These are phyloP conservation scores for Artemia sp. DNA, from an alignment of 2,888 invertebrate genomes.

Conservation along the genomic window DNA sequence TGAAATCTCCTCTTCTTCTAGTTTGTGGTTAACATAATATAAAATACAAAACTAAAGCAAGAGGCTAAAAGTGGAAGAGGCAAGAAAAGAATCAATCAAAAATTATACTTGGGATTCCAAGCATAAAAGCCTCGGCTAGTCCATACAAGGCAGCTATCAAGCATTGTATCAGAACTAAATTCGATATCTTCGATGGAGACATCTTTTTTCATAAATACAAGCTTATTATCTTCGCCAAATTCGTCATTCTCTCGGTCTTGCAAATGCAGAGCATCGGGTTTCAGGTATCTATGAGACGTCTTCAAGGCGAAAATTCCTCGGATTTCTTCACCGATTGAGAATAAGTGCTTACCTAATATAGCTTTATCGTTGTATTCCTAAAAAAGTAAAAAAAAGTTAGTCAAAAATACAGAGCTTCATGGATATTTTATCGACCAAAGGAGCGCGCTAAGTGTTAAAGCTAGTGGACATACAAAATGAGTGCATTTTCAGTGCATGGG, in stretches of 20 bases:
- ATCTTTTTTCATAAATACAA: not conserved
- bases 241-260: too few species aligned
- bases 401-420: not conserved
- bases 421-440: too few species aligned
- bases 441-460: too few species aligned
- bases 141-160: slow-evolving; percentile 10
- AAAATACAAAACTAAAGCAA: too few species aligned
- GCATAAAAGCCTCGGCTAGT: not conserved
- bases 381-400: not conserved
- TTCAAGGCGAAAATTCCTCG: not conserved
- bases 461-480: too few species aligned
- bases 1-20: not conserved
- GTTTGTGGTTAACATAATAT: too few species aligned
- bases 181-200: not conserved
- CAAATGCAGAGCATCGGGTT: too few species aligned
- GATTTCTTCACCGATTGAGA: not conserved
- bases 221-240: not conserved
- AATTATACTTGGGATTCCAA: not conserved
- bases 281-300: not conserved
- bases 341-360: not conserved
- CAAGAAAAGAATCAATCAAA: not conserved
- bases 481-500: too few species aligned
- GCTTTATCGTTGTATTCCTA: not conserved
- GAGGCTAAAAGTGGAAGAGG: not conserved
- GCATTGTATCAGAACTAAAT: not conserved